These are phyloP conservation scores for Catocala sponsa DNA, from an alignment of 2,888 invertebrate genomes.

Conservation along the genomic window DNA sequence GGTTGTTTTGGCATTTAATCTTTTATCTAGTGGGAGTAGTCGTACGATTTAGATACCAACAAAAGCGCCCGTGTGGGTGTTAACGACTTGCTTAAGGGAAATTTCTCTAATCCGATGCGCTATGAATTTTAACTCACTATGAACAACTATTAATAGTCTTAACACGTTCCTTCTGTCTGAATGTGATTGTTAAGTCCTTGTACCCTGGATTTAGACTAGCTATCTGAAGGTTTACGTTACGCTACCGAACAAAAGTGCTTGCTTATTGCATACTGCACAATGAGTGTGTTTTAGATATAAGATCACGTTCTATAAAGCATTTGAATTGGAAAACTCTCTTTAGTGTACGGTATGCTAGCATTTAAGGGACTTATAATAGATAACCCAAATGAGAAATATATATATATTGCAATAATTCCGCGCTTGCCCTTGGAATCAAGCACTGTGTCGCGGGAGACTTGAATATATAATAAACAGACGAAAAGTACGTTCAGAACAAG, in stretches of 20 bases:
- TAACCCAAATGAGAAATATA: too few relatives aligned
- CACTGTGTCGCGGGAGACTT: too few relatives aligned
- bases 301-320: too few relatives aligned
- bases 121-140: constrained; percentile 51
- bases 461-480: too few relatives aligned
- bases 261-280: neutral
- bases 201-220: neutral
- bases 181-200: neutral
- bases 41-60: constrained; percentile 40
- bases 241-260: neutral
- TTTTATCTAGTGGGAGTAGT: constrained; percentile 61
- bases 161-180: constrained; percentile 6
- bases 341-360: too few relatives aligned
- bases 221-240: constrained; percentile 1
- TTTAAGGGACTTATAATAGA: too few relatives aligned
- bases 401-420: too few relatives aligned
- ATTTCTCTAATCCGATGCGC: constrained; percentile 53
- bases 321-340: too few relatives aligned
- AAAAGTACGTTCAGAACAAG: too few relatives aligned
- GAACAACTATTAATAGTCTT: constrained; percentile 26
- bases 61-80: constrained; percentile 56
- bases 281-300: too few relatives aligned
- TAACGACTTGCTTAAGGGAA: constrained; percentile 59
- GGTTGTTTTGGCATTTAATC: constrained; percentile 66
- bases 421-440: too few relatives aligned